Evolutionary conservation across 2,113 vertebrate genomes (phyloP), one percentile per base, ranked within the genome.

Genomic region (Mohoua ochrocephala): DNA sequence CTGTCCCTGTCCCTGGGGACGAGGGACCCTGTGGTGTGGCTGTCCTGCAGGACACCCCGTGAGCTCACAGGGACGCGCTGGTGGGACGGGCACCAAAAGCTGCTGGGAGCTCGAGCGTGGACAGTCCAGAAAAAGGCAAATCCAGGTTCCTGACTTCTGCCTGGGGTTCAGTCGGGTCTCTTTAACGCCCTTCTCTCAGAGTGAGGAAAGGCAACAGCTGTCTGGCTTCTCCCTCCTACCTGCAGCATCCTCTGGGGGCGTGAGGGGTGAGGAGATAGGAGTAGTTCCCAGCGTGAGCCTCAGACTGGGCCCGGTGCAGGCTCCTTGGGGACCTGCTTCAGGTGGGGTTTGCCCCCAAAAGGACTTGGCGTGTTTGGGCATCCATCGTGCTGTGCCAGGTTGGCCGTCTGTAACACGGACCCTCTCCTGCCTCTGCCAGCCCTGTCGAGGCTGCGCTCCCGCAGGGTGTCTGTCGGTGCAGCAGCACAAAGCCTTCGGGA

Each of bases 1-100:
- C n/a, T 0, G 2, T 65, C 18, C 18, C 42, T 11, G 1, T 61
- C 28, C 28, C 30, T 8, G 11, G 30, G 64, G 19, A 17, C 35
- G 31, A n/a, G 49, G 3, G 7, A 35, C 31, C 39, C 24, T 21
- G 23, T 8, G 19, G 20, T 17, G n/a, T 4, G 9, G 27, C 59
- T 2, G 2, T 19, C 49, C 70, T n/a, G 28, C 28, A 11, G 42
- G 27, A 64, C 33, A 8, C 9, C 20, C 15, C 0, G 0, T 3
- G 33, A 35, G 37, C 77, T 31, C 6, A 0, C 5, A 16, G 35
- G 52, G 49, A 11, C 28, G 37, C 0, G 0, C 44, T 27, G 15
- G 18, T 30, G 45, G 49, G 67, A 52, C 27, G 8, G 52, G 45
- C 16, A 21, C 28, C 13, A 1, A 10, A 11, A 19, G 30, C 21